A percentile compares a stretch with the other conserved stretches of the same genome.
Evolutionary conservation across 1,140 invertebrate species (phyloP).

Genomic region (Drosophila punjabiensis): DNA sequence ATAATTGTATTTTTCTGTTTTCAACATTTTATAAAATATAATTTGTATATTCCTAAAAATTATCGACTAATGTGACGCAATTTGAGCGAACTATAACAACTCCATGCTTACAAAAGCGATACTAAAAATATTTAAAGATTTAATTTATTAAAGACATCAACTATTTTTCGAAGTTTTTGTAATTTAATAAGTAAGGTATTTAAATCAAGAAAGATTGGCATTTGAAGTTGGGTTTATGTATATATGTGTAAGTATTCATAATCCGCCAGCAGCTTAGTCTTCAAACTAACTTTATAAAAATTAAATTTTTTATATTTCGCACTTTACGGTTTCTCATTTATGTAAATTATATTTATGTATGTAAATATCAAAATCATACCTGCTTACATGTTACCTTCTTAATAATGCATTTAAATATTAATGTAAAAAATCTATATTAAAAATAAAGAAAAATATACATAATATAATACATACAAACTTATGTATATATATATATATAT

Average conservation of each 20-base stretch:
- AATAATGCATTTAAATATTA: constrained; percentile 4
- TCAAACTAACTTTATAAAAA: neutral
- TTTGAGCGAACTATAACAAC: neutral
- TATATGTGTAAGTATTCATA: neutral
- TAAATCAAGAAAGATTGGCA: neutral
- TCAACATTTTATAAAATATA: neutral
- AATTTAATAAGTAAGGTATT: neutral
- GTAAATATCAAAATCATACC: neutral
- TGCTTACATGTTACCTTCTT: neutral
- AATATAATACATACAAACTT: neutral
- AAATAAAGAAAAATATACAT: neutral
- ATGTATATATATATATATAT: neutral
- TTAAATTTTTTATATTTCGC: neutral
- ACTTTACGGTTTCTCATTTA: neutral
- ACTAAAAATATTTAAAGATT: neutral
- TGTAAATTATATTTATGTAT: constrained; percentile 3
- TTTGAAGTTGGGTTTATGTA: neutral
- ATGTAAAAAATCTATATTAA: neutral
- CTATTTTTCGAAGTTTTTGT: neutral
- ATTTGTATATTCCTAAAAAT: neutral
- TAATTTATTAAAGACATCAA: neutral
- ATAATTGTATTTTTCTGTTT: neutral
- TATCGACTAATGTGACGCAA: neutral
- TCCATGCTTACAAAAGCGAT: neutral
- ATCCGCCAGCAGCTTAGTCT: neutral